Base-by-base conservation (phyloP, 2,113 vertebrate species). In the Melanotaenia duboulayi region DNA sequence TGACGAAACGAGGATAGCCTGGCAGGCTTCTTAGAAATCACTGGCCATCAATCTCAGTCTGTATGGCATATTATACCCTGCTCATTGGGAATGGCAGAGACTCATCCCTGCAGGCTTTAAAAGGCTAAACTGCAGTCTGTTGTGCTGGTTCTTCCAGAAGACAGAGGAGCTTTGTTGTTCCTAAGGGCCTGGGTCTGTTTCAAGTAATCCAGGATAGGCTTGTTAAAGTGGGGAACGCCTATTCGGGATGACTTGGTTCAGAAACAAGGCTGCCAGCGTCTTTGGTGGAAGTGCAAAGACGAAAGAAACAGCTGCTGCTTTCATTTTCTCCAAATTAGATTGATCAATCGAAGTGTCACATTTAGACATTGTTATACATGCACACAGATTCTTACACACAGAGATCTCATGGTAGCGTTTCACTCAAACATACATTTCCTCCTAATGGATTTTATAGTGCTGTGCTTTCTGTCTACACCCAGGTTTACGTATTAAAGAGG, bases 141-240 rank as follows among this genome's bases (percentile, higher is more conserved):
- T 71, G 67, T 65, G 80, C 32, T 67, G 16, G 57, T 73, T 63
- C 66, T 73, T 65, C 55, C 64, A 46, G 82, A 79, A 67, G 83
- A 78, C 71, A 54, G 62, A 85, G 76, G 71, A 78, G 57, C 57
- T n/a, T 67, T 82, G 73, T 56, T 74, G 51, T 78, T 54, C 49
- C 60, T 46, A 76, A 80, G 28, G 94, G 94, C 93, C 76, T 93
- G 92, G 71, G 93, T 96, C 94, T 74, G 95, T 85, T 98, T 99
- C 97, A 98, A 99, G 96, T 98, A 98, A 97, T 99, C 96, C 97
- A 99, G 96, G 97, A 99, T 97, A 97, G 97, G 96, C 95, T 98
- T 97, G 96, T 93, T 82, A 91, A 94, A 82, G 89, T 87, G 83
- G 90, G 92, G 89, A 95, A 94, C 95, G 96, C 97, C 96, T 97